Conservation (phyloP, 23 tunicate genomes). For the Styela clava region DNA sequence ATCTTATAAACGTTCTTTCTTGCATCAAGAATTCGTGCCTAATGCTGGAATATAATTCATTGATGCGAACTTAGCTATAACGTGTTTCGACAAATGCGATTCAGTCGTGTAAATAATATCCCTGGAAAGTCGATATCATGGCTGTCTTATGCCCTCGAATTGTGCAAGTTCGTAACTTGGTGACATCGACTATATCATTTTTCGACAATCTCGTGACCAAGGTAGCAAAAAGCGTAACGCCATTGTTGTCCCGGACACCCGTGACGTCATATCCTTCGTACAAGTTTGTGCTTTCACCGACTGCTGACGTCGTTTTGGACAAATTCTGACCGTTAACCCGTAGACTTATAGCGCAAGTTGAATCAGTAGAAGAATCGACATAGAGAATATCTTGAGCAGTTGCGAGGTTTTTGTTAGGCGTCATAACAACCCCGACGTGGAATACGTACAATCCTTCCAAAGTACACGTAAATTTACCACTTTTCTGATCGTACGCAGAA, state of each 20-base stretch:
- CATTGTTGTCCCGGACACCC: background rate
- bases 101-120: constrained; percentile 5
- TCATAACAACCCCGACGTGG: background rate
- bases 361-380: background rate
- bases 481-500: background rate
- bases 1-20: too few species aligned
- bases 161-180: background rate
- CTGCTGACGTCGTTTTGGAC: background rate
- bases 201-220: background rate
- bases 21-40: too few species aligned
- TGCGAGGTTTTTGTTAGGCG: background rate
- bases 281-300: background rate
- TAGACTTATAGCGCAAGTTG: background rate
- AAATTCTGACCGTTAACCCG: background rate
- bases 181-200: background rate
- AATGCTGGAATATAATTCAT: background rate
- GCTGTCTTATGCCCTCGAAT: background rate
- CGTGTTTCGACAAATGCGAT: background rate
- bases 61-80: background rate
- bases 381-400: background rate
- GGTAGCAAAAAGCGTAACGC: background rate
- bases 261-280: background rate
- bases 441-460: background rate
- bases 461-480: background rate
- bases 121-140: background rate